These are phyloP conservation scores for Amia ocellicauda DNA, from an alignment of 2,113 vertebrate species.

Conservation along the genomic window DNA sequence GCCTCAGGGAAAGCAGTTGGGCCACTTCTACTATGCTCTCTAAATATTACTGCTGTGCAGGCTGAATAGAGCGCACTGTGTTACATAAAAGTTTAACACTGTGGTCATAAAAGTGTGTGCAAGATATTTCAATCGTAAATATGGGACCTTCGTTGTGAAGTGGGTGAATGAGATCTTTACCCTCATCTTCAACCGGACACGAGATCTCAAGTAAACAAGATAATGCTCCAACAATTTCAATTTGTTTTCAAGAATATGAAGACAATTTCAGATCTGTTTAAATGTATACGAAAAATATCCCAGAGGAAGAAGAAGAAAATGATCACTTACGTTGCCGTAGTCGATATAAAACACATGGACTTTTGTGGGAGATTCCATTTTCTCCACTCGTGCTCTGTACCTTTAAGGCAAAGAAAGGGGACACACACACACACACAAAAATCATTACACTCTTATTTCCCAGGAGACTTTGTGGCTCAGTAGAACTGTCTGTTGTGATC, in stretches of 20 bases:
- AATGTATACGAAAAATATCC: slow-evolving; percentile 11
- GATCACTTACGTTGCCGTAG: slow-evolving; percentile 97
- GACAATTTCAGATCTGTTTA: slow-evolving; percentile 15
- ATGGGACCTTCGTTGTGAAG: too few relatives aligned
- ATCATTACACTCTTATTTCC: slow-evolving; percentile 24
- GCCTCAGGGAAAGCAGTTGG: slow-evolving; percentile 2
- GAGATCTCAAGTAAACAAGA: too few relatives aligned
- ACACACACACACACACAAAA: slow-evolving; percentile 19
- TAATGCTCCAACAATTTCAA: neutral
- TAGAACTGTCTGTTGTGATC: slow-evolving; percentile 18
- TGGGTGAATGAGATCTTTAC: too few relatives aligned
- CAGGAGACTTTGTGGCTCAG: slow-evolving; percentile 13
- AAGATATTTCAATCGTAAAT: too few relatives aligned
- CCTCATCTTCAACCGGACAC: neutral
- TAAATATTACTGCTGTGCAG: slow-evolving; percentile 9
- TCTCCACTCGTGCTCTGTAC: slow-evolving; percentile 95
- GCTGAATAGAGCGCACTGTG: neutral
- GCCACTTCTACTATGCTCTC: neutral
- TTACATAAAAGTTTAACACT: neutral
- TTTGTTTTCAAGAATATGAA: too few relatives aligned
- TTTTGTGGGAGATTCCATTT: slow-evolving; percentile 78
- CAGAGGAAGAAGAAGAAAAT: too few relatives aligned
- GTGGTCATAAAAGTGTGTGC: neutral
- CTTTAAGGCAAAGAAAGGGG: slow-evolving; percentile 50
- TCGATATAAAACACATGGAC: slow-evolving; percentile 96